Evolutionary conservation across 1,140 invertebrate genomes (phyloP), one percentile per base, ranked within the genome.

Genomic region (Cydia pomonella): DNA sequence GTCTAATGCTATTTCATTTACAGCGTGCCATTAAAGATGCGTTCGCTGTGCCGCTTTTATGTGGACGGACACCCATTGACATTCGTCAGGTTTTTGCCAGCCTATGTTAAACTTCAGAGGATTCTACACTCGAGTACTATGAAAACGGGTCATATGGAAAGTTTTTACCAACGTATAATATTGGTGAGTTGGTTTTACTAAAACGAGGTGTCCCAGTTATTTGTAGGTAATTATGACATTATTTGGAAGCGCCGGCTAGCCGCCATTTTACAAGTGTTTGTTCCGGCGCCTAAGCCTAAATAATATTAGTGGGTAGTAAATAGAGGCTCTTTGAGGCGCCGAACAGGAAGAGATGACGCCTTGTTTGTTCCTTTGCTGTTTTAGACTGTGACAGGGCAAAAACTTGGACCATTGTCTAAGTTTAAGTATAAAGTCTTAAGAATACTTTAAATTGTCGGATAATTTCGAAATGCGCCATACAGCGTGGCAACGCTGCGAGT

Each of bases 1-100:
- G 87, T 88, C 87, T 89, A 88, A 91, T 87, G 87, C 81, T 80
- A 84, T 91, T 87, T 89, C 87, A 85, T 89, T 91, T 85, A 79
- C 83, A 81, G 80, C 81, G 81, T 69, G 66, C 79, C 77, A 84
- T 84, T 82, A 80, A 77, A 77, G 74, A 71, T 77, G 75, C 72
- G 73, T 75, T 76, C 76, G 77, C 75, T 72, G 75, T 76, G 25
- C 44, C 76, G 21, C 44, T 69, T 72, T 72, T 73, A 63, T 29
- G 29, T 73, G 21, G 33, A 38, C 33, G 7, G 33, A 50, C 44
- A 59, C 47, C 63, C 16, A 29, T 69, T 69, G 16, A 16, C 63
- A 29, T 69, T 69, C n/a, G 25, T n/a, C 64, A 18, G 73, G 72
- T 74, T 75, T 50, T 75, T 63, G 53, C 69, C 41, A 53, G 10